Base-by-base conservation (phyloP, 2,888 invertebrate species). In the Elmis aenea region DNA sequence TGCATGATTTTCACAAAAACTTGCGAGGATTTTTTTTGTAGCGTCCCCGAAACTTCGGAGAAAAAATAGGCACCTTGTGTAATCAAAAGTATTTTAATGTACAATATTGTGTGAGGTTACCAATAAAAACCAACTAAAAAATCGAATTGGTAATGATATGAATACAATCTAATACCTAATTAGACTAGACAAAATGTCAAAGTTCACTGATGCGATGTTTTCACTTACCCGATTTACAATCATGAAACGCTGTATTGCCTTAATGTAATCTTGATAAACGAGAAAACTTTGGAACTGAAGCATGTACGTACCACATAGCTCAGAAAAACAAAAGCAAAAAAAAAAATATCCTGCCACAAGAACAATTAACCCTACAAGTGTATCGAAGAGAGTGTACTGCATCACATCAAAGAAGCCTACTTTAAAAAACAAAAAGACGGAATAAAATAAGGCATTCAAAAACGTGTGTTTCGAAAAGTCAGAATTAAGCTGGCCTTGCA, bases 171-270 rank as follows among this genome's bases (percentile, higher is more conserved):
- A n/a, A n/a, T n/a, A n/a, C n/a, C n/a, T n/a, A n/a, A n/a, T n/a
- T n/a, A n/a, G n/a, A n/a, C n/a, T n/a, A n/a, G n/a, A n/a, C n/a
- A n/a, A n/a, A n/a, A n/a, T n/a, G n/a, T n/a, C n/a, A n/a, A n/a
- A n/a, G n/a, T n/a, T n/a, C n/a, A n/a, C n/a, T n/a, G n/a, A n/a
- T n/a, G n/a, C n/a, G n/a, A n/a, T n/a, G n/a, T n/a, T n/a, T n/a
- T 57, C 55, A 41, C 67, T 68, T 66, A 73, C 70, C 39, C 69
- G 67, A 37, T 73, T 71, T 45, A 70, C 70, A 33, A 63, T 64
- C 67, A 73, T 69, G 46, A 71, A 72, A 52, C 68, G 70, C 31
- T 71, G 68, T 48, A 73, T 69, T 0, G 71, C 71, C 36, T 69
- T 64, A 11, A 72, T 69, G 1, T 73, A 64, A 64, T 72, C 72